These are phyloP conservation scores for Cydia strobilella DNA, from an alignment of 1,140 invertebrate species.

Conservation along the genomic window DNA sequence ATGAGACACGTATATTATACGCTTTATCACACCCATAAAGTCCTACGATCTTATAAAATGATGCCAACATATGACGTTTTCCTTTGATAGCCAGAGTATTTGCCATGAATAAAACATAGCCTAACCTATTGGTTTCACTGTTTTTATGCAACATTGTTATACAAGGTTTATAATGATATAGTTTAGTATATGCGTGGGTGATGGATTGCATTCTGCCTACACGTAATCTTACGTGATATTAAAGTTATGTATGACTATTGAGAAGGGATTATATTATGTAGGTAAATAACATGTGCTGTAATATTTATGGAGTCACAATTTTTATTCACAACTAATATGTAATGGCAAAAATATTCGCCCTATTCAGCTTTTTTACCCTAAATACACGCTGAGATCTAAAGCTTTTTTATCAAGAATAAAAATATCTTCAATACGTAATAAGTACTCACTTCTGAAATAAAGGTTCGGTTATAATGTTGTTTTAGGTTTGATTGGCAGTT, in stretches of 20 bases:
- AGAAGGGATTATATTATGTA: background rate
- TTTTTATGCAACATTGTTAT: conserved; percentile 58
- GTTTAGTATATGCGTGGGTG: conserved; percentile 46
- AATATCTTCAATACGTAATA: too few relatives aligned
- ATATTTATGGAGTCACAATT: background rate
- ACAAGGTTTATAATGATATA: conserved; percentile 54
- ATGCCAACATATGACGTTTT: conserved; percentile 3
- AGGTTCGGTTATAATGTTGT: too few relatives aligned
- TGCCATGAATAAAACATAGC: conserved; percentile 63
- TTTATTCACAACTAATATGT: too few relatives aligned
- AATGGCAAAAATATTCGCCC: too few relatives aligned
- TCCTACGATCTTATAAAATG: background rate
- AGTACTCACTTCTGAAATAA: too few relatives aligned
- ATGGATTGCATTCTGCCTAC: conserved; percentile 36
- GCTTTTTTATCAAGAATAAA: too few relatives aligned
- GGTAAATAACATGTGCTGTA: background rate
- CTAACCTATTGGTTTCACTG: conserved; percentile 43
- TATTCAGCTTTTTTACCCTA: too few relatives aligned
- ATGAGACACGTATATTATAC: conserved; percentile 46
- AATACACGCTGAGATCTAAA: too few relatives aligned
- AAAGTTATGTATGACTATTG: conserved; percentile 19
- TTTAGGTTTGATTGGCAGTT: too few relatives aligned
- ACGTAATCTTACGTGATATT: conserved; percentile 22
- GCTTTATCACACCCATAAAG: background rate
- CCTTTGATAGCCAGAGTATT: conserved; percentile 13